These are phyloP conservation scores for Ardeotis arabs DNA, from an alignment of 2,113 vertebrate genomes.

Conservation along the genomic window DNA sequence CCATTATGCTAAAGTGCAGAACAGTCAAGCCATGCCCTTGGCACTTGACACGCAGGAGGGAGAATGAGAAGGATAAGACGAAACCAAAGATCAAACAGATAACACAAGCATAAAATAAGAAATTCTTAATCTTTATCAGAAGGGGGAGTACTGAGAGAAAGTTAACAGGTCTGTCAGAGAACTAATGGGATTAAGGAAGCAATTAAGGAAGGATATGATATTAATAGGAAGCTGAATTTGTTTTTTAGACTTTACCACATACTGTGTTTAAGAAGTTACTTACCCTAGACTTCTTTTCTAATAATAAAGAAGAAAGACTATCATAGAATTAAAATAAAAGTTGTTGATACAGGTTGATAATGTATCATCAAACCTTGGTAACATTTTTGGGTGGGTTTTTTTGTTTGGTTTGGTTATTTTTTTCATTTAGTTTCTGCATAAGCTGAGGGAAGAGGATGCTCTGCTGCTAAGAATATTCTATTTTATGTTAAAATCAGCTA, in stretches of 20 bases:
- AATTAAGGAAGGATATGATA: background rate
- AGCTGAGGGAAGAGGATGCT: background rate
- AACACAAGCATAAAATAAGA: background rate
- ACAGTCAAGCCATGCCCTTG: background rate
- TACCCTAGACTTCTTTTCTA: background rate
- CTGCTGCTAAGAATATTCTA: background rate
- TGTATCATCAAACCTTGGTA: background rate
- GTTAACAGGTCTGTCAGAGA: background rate
- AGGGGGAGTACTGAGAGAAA: background rate
- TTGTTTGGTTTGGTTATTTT: too few species aligned
- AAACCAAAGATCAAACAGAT: constrained; percentile 6
- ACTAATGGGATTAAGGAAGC: background rate
- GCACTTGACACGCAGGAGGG: background rate
- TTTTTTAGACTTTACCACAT: background rate
- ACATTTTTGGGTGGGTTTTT: background rate
- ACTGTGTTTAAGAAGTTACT: background rate
- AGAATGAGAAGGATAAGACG: background rate
- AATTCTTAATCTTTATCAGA: background rate
- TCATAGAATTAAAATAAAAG: background rate
- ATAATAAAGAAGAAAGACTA: background rate
- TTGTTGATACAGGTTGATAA: background rate
- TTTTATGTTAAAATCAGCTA: background rate
- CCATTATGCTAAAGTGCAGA: background rate
- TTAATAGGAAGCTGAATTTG: background rate
- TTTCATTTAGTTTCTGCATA: background rate